Percentiles rank a stretch among this genome's conserved stretches.
Conservation (phyloP, 2,113 vertebrate genomes). For the Otis tarda region DNA sequence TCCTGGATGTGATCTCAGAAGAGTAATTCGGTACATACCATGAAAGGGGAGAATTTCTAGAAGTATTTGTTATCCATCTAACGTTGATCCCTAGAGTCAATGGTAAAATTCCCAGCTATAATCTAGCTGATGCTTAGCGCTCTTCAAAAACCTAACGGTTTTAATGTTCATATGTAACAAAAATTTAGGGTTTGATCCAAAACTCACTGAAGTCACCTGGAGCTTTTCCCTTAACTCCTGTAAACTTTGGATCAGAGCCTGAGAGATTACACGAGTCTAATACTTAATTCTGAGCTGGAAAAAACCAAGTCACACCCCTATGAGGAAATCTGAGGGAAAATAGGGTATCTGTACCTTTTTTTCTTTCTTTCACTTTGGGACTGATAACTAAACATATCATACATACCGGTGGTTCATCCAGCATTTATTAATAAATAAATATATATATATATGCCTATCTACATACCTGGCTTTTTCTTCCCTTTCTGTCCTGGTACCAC, state of each 20-base stretch:
- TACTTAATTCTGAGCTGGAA: constrained; percentile 50
- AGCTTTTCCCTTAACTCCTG: constrained; percentile 55
- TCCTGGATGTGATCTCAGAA: constrained; percentile 26
- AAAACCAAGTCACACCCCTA: constrained; percentile 9
- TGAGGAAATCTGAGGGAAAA: not conserved
- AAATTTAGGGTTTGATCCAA: constrained; percentile 58
- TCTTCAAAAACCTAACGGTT: constrained; percentile 31
- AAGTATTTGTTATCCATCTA: not conserved
- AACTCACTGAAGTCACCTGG: constrained; percentile 65
- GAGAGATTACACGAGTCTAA: constrained; percentile 16
- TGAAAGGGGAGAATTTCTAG: not conserved
- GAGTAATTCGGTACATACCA: not conserved
- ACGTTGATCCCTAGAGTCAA: not conserved
- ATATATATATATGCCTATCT: not conserved
- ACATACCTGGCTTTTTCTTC: constrained; percentile 91
- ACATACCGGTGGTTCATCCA: not conserved
- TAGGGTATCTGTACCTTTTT: not conserved
- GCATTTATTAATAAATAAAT: not conserved
- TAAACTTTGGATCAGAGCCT: constrained; percentile 58
- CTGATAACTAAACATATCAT: not conserved
- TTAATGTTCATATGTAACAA: constrained; percentile 47
- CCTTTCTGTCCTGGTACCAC: constrained; percentile 93
- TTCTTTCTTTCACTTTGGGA: not conserved
- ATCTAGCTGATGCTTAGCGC: not conserved
- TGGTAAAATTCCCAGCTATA: constrained; percentile 6